Percentiles rank a stretch among this genome's conserved stretches.
These are phyloP conservation scores for Oxytorus armatus DNA, from an alignment of 2,888 invertebrate species.

Conservation along the genomic window DNA sequence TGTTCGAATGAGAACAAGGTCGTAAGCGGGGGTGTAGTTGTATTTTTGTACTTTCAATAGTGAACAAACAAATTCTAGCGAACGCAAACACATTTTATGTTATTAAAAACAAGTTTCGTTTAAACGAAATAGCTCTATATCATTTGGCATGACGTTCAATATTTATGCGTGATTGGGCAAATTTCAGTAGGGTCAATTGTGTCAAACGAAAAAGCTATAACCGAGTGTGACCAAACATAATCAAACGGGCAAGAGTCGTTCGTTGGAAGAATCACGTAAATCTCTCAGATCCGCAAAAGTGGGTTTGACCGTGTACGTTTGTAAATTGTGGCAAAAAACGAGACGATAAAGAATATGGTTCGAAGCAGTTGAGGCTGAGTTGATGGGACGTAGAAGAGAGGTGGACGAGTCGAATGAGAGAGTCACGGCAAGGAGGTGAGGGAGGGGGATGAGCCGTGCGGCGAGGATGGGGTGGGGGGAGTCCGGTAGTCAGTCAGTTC, in stretches of 20 bases:
- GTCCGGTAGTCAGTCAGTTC: constrained; percentile 72
- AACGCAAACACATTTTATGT: neutral
- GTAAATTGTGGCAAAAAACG: constrained; percentile 32
- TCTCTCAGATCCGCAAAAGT: constrained; percentile 6
- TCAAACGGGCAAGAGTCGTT: neutral
- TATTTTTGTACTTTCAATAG: no score
- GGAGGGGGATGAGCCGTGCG: constrained; percentile 18
- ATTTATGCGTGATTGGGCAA: neutral
- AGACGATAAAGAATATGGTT: constrained; percentile 42
- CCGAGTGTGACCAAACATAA: neutral
- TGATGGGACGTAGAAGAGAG: constrained; percentile 43
- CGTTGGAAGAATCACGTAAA: neutral
- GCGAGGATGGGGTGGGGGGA: neutral
- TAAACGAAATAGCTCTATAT: neutral
- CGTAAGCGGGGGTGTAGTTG: no score
- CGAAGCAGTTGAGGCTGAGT: constrained; percentile 40
- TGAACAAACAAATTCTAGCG: neutral
- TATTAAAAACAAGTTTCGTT: neutral
- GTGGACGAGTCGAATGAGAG: constrained; percentile 49
- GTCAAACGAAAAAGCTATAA: neutral
- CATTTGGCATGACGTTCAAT: neutral
- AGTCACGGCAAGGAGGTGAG: constrained; percentile 43
- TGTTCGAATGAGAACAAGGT: no score
- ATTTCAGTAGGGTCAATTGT: neutral
- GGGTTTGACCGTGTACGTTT: constrained; percentile 9